Conservation (phyloP, 2,888 invertebrate species). For the Drosophila birchii region DNA sequence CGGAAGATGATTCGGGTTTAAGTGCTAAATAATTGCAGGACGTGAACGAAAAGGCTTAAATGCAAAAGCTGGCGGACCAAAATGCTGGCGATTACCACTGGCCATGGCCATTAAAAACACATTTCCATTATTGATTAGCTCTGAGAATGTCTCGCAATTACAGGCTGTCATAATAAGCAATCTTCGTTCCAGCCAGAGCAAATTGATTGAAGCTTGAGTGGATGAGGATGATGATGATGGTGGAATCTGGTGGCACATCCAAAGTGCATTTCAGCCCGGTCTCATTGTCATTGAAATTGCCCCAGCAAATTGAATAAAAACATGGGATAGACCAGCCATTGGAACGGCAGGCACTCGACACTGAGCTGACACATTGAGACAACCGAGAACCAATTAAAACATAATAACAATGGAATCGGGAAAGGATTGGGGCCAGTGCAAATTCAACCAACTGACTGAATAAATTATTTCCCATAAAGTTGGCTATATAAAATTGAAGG, state of each 20-base stretch:
- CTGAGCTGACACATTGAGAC: slow-evolving; percentile 54
- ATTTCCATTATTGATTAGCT: slow-evolving; percentile 73
- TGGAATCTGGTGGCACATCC: neutral
- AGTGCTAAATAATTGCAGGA: slow-evolving; percentile 70
- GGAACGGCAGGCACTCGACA: slow-evolving; percentile 5
- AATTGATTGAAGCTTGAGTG: slow-evolving; percentile 52
- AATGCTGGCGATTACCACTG: slow-evolving; percentile 34
- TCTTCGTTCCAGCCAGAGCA: slow-evolving; percentile 31
- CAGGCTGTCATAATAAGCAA: slow-evolving; percentile 62
- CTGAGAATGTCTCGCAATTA: slow-evolving; percentile 58
- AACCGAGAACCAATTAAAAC: slow-evolving; percentile 67
- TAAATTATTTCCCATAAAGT: neutral
- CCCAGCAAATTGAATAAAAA: slow-evolving; percentile 77
- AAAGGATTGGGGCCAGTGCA: neutral
- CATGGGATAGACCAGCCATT: slow-evolving; percentile 46
- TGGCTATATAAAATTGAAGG: neutral
- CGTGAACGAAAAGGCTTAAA: slow-evolving; percentile 31
- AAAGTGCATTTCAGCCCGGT: slow-evolving; percentile 32
- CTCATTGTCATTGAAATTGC: slow-evolving; percentile 59
- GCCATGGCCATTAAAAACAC: slow-evolving; percentile 53
- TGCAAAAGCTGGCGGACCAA: slow-evolving; percentile 24
- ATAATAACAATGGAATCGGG: slow-evolving; percentile 56
- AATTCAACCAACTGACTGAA: neutral
- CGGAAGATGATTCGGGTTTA: slow-evolving; percentile 58
- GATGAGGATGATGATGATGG: slow-evolving; percentile 3